Conservation (phyloP, 2,888 invertebrate genomes). For the Limnephilus lunatus region DNA sequence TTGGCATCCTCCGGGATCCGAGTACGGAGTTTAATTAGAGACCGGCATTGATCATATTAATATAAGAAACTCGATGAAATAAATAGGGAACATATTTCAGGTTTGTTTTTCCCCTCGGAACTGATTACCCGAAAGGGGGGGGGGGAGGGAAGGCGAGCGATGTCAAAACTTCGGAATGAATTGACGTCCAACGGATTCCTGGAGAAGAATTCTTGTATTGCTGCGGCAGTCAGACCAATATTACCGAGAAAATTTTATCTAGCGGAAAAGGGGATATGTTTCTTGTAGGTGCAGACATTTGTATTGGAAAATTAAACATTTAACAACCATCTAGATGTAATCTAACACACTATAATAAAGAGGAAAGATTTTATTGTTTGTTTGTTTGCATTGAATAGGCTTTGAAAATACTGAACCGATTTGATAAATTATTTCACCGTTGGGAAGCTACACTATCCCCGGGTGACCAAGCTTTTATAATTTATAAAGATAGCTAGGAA, state of each 20-base stretch:
- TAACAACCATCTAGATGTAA: not conserved
- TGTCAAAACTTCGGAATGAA: constrained; percentile 44
- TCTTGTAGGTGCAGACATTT: not conserved
- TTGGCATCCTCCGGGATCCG: not conserved
- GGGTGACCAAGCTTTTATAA: too few relatives aligned
- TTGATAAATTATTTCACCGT: too few relatives aligned
- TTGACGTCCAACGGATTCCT: constrained; percentile 53
- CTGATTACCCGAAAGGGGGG: not conserved
- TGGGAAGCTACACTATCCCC: too few relatives aligned
- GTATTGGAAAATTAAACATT: not conserved
- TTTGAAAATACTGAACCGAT: too few relatives aligned
- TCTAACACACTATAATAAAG: too few relatives aligned
- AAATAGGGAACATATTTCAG: constrained; percentile 14
- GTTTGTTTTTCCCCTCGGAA: constrained; percentile 12
- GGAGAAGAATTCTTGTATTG: not conserved
- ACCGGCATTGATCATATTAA: not conserved
- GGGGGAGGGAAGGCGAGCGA: not conserved
- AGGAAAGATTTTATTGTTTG: too few relatives aligned
- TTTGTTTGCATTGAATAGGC: too few relatives aligned
- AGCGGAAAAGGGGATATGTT: not conserved
- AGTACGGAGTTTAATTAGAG: not conserved
- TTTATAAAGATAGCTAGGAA: too few relatives aligned
- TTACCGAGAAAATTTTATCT: not conserved
- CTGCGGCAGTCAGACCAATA: not conserved
- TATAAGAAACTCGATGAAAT: not conserved